Conservation (phyloP, 2,888 invertebrate genomes). For the Troilus luridus region DNA sequence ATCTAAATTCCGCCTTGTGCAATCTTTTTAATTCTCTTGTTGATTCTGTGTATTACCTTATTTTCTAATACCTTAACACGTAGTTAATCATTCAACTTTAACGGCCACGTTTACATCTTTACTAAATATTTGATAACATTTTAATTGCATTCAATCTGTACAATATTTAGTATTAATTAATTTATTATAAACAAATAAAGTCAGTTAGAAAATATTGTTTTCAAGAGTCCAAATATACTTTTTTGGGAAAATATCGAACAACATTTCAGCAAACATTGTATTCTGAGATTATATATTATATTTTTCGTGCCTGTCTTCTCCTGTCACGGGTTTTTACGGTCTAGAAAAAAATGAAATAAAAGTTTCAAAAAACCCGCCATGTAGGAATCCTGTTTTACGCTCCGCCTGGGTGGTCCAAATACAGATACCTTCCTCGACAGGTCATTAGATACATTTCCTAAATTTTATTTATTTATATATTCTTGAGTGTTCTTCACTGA, state of each 20-base stretch:
- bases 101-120: too few species aligned
- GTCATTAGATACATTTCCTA: not conserved
- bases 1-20: too few species aligned
- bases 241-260: not conserved
- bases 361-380: not conserved
- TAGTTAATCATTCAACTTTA: too few species aligned
- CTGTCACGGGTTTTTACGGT: constrained; percentile 41
- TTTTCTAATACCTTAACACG: too few species aligned
- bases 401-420: constrained; percentile 30
- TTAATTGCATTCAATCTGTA: too few species aligned
- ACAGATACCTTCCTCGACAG: not conserved
- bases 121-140: too few species aligned
- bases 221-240: not conserved
- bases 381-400: constrained; percentile 43
- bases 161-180: too few species aligned
- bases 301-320: constrained; percentile 11
- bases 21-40: too few species aligned
- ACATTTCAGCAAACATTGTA: constrained; percentile 42
- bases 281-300: not conserved
- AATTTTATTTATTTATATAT: constrained; percentile 11
- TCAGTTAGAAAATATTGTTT: too few species aligned
- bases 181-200: too few species aligned
- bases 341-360: not conserved
- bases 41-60: too few species aligned
- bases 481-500: not conserved